Evolutionary conservation across 2,797 vertebrate genomes (phyloP), one percentile per base, ranked within the genome.

Genomic region (Telmatherina bonti): DNA sequence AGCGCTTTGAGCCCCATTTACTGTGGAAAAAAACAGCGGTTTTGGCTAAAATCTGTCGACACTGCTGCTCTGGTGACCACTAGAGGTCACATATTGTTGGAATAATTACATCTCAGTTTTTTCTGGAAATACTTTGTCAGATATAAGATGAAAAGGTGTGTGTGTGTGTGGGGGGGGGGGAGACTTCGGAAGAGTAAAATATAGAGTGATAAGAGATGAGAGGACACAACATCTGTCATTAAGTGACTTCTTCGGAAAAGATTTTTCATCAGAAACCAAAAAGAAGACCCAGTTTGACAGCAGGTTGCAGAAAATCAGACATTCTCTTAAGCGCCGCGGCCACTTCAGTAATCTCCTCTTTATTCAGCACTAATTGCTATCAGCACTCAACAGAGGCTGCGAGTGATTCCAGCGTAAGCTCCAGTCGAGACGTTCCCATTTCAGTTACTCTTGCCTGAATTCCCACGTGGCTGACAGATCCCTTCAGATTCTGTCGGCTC

Each of bases 321-420:
- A 7, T 62, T 45, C 18, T 70, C 27, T 47, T 22, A 33, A 74
- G 45, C 71, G 57, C 66, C 47, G 67, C 52, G 20, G 58, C 73
- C 27, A 60, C 70, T 69, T 65, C 56, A 20, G 55, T 75, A 78
- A 85, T 85, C 66, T 72, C 67, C 33, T 67, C 49, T 82, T 85
- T 78, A 83, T 87, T 85, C 86, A 63, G 6, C 26, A 1, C 72
- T 89, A 89, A 89, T 88, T 87, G 83, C 5, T 60, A 77, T 86
- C 84, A 81, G 87, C 84, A 85, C 76, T 88, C 81, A 83, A 27
- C 62, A 24, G 80, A 75, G 73, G 67, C 66, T 1, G 59, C 2
- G 20, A 60, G 41, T 51, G 80, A 81, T 73, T 82, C 63, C 74
- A 54, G 38, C 38, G 38, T 1, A 43, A 43, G 55, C 78, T 64